Evolutionary conservation across 2,888 invertebrate species (phyloP), one percentile per base, ranked within the genome.

Genomic region (Mactromeris polynyma): DNA sequence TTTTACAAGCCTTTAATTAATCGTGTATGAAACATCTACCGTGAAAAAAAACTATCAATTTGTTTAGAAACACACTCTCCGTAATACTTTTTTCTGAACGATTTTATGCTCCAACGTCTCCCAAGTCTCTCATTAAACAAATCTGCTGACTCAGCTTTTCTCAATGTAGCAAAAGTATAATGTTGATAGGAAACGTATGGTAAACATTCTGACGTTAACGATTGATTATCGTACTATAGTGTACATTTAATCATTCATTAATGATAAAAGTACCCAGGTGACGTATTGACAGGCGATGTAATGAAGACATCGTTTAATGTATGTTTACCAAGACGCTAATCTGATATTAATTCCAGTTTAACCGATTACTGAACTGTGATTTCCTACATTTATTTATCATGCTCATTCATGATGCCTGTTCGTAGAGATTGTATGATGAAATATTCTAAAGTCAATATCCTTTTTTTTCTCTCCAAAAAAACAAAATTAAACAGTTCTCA

Each of bases 281-380:
- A 64, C 58, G 58, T 26, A 26, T 64, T 64, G 58, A 64, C 58
- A 64, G 58, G 26, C 58, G 58, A 2, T n/a, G n/a, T 64, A 26
- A 64, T n/a, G 11, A 64, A 64, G 58, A 64, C 4, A 64, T 64
- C 58, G 26, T 64, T 64, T 64, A 64, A 64, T n/a, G 58, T 0
- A 26, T 64, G 26, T 64, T 64, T 64, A 64, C 58, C 58, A 64
- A 64, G 58, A 64, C 58, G 58, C 26, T 64, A 64, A 64, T 64
- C 58, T 64, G 58, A 64, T 64, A 64, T 64, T 64, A 26, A 64
- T 64, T 64, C 11, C 26, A 64, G 9, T 64, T n/a, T 64, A 26
- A n/a, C 58, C 26, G 58, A 64, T 64, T 6, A 64, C 26, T 1
- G 3, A 6, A 64, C 58, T 64, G 6, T 64, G 58, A 9, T 26